phyloP scores from a whole-genome alignment of 2,113 vertebrate species.

The Solea senegalensis region DNA sequence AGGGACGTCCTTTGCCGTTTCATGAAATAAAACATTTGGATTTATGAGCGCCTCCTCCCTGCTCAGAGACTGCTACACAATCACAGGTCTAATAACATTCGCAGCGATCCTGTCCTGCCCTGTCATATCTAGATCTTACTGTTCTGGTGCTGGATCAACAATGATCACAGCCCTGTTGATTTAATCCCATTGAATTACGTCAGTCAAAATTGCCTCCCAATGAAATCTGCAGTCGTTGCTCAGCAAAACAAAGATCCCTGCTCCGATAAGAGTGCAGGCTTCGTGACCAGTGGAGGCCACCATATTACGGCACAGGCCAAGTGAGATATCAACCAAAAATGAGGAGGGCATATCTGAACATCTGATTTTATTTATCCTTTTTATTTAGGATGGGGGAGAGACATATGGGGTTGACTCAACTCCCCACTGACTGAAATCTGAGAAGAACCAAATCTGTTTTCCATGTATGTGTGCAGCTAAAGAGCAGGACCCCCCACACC shows the following conservation, averaged over 20 bases:
- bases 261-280: slow-evolving; percentile 43
- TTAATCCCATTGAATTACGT: slow-evolving; percentile 67
- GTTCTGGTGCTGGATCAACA: slow-evolving; percentile 45
- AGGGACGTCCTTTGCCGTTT: slow-evolving; percentile 1
- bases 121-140: slow-evolving; percentile 37
- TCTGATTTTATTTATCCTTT: slow-evolving; percentile 79
- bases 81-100: slow-evolving; percentile 30
- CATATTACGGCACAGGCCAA: slow-evolving; percentile 48
- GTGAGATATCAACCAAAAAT: slow-evolving; percentile 38
- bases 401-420: slow-evolving; percentile 50
- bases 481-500: slow-evolving; percentile 49
- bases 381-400: slow-evolving; percentile 51
- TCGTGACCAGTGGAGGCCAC: slow-evolving; percentile 35
- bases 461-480: slow-evolving; percentile 79
- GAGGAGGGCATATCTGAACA: slow-evolving; percentile 63
- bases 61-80: slow-evolving; percentile 13
- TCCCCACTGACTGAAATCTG: slow-evolving; percentile 74
- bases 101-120: slow-evolving; percentile 16
- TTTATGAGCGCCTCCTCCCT: background rate
- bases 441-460: slow-evolving; percentile 80
- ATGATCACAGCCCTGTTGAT: slow-evolving; percentile 54
- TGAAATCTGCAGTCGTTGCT: slow-evolving; percentile 63
- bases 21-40: slow-evolving; percentile 1
- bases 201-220: slow-evolving; percentile 61
- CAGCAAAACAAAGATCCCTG: slow-evolving; percentile 46